Evolutionary conservation across 2,797 vertebrate genomes (phyloP).

Genomic region (Typhlichthys eigenmanni): DNA sequence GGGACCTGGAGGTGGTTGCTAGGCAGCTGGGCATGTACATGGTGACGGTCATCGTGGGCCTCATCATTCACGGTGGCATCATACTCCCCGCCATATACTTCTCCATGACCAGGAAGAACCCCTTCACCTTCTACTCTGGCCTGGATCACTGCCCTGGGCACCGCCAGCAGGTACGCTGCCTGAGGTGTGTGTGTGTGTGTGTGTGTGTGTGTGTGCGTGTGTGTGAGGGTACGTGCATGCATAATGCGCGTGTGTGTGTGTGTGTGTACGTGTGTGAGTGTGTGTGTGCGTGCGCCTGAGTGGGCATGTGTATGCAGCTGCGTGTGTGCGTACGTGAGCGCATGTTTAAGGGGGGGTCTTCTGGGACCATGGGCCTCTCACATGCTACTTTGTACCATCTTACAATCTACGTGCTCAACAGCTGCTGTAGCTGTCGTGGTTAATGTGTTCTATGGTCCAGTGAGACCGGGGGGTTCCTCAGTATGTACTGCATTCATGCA

Average conservation of each 20-base stretch:
- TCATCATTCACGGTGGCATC: conserved; percentile 82
- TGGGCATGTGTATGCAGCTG: conserved; percentile 3
- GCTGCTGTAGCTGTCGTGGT: conserved; percentile 37
- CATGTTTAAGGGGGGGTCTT: not conserved
- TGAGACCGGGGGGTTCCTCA: conserved; percentile 7
- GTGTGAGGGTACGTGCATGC: not conserved
- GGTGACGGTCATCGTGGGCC: conserved; percentile 84
- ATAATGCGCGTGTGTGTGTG: not conserved
- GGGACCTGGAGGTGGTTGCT: conserved; percentile 81
- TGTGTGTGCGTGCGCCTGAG: not conserved
- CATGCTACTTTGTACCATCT: conserved; percentile 35
- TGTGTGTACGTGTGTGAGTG: not conserved
- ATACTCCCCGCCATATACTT: conserved; percentile 85
- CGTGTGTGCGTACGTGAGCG: conserved; percentile 50
- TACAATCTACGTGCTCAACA: conserved; percentile 28
- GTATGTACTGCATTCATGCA: conserved; percentile 16
- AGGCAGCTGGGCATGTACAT: conserved; percentile 87
- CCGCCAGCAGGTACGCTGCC: conserved; percentile 81
- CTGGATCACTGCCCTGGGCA: conserved; percentile 86
- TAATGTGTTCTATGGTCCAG: conserved; percentile 20
- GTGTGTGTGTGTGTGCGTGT: conserved; percentile 11
- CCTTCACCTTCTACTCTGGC: conserved; percentile 81
- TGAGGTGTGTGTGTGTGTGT: conserved; percentile 6
- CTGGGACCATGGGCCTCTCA: too few relatives aligned
- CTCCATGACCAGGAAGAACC: conserved; percentile 79